A percentile compares a stretch with the other conserved stretches of the same genome.
These are phyloP conservation scores for Lacerta bilineata DNA, from an alignment of 2,797 vertebrate genomes.

Conservation along the genomic window DNA sequence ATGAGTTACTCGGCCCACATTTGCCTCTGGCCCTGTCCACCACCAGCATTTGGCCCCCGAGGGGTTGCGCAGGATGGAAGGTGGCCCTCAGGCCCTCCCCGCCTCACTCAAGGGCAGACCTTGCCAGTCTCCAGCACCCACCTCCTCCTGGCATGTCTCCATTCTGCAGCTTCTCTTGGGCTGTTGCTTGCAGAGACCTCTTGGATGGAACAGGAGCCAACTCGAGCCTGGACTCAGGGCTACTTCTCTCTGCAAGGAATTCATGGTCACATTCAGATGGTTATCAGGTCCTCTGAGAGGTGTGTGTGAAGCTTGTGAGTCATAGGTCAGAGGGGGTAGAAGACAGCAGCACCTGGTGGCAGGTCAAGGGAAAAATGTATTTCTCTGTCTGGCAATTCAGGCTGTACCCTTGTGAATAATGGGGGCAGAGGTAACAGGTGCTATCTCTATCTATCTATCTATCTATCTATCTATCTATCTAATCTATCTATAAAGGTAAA, in stretches of 20 bases:
- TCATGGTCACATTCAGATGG: constrained; percentile 14
- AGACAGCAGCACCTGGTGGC: background rate
- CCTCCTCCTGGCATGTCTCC: constrained; percentile 27
- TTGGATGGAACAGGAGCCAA: background rate
- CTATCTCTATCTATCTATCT: too few relatives aligned
- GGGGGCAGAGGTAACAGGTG: background rate
- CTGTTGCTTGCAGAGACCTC: background rate
- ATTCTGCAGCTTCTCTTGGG: constrained; percentile 37
- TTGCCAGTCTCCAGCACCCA: background rate
- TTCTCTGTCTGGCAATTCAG: background rate
- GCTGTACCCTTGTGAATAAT: background rate
- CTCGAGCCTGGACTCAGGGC: background rate
- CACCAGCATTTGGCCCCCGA: too few relatives aligned
- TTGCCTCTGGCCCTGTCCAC: too few relatives aligned
- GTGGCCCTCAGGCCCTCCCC: too few relatives aligned
- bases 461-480: too few relatives aligned
- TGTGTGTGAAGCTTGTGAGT: too few relatives aligned
- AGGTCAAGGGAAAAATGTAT: too few relatives aligned
- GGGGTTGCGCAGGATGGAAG: too few relatives aligned
- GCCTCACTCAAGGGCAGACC: background rate
- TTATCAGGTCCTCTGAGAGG: background rate
- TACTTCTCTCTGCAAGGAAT: constrained; percentile 25
- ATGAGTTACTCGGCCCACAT: too few relatives aligned
- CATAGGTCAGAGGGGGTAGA: background rate
- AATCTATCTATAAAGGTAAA: too few relatives aligned